A percentile compares a stretch with the other conserved stretches of the same genome.
Evolutionary conservation across 2,888 invertebrate genomes (phyloP).

Genomic region (Parthenolecanium corni): DNA sequence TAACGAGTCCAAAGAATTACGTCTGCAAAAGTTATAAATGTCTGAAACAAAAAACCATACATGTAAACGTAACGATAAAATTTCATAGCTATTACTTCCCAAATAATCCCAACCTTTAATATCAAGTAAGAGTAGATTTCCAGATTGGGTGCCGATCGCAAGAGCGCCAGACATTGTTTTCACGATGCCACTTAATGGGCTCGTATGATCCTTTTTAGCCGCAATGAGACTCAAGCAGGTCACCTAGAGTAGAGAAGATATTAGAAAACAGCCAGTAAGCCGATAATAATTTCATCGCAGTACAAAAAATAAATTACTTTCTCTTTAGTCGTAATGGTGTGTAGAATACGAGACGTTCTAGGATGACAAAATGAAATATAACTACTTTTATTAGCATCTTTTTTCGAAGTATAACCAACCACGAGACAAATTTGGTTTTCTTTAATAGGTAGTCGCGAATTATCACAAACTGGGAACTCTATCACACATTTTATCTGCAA

Average conservation of each 20-base stretch:
- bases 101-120: slow-evolving; percentile 19
- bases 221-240: slow-evolving; percentile 16
- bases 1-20: not conserved
- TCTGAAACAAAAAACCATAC: not conserved
- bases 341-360: slow-evolving; percentile 16
- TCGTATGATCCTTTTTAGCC: slow-evolving; percentile 8
- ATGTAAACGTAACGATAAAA: too few species aligned
- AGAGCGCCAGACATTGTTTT: slow-evolving; percentile 21
- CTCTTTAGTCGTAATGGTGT: slow-evolving; percentile 21
- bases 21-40: not conserved
- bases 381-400: slow-evolving; percentile 9
- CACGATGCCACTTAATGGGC: slow-evolving; percentile 11
- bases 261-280: not conserved
- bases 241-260: not conserved
- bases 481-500: slow-evolving; percentile 9
- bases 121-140: slow-evolving; percentile 19
- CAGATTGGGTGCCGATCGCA: slow-evolving; percentile 11
- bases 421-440: slow-evolving; percentile 11
- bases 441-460: not conserved
- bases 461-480: slow-evolving; percentile 3
- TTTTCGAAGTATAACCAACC: slow-evolving; percentile 8
- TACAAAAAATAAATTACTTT: not conserved
- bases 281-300: not conserved
- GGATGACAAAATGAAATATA: slow-evolving; percentile 26
- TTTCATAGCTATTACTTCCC: not conserved